Percentiles rank a stretch among this genome's conserved stretches.
Conservation (phyloP, 35 echinoderm and acorn worm genomes). For the Diadema setosum region DNA sequence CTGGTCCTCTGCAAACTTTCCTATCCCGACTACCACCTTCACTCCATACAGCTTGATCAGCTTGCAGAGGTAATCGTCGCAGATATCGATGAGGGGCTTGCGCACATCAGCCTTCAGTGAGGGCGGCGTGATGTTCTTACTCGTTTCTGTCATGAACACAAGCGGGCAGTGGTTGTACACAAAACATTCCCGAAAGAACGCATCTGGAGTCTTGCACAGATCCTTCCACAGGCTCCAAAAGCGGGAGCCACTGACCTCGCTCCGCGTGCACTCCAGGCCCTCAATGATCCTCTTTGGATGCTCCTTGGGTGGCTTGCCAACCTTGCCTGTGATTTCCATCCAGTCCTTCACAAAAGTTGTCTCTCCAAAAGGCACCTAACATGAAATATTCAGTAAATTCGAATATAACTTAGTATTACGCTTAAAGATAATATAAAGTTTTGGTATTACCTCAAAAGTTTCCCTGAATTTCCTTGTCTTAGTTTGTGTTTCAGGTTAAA, state of each 20-base stretch:
- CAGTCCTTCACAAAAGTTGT: slow-evolving; percentile 66
- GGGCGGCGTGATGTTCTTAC: slow-evolving; percentile 92
- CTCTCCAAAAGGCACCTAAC: slow-evolving; percentile 98
- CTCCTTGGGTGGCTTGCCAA: slow-evolving; percentile 82
- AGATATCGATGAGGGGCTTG: slow-evolving; percentile 62
- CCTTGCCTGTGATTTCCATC: slow-evolving; percentile 81
- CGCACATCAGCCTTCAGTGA: slow-evolving; percentile 57
- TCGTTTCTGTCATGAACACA: slow-evolving; percentile 78
- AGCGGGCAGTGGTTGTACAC: slow-evolving; percentile 95
- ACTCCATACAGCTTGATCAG: slow-evolving; percentile 59
- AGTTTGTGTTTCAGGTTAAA: too few species aligned
- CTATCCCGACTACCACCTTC: slow-evolving; percentile 86
- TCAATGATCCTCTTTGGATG: slow-evolving; percentile 85
- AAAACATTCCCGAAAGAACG: slow-evolving; percentile 76
- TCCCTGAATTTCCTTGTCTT: too few species aligned
- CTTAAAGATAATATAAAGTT: too few species aligned
- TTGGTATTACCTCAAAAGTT: too few species aligned
- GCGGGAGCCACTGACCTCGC: slow-evolving; percentile 86
- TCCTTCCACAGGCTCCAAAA: slow-evolving; percentile 91
- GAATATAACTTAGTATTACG: too few species aligned
- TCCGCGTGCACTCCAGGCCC: slow-evolving; percentile 72
- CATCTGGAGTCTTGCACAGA: slow-evolving; percentile 74
- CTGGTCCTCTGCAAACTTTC: slow-evolving; percentile 84
- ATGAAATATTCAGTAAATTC: not conserved
- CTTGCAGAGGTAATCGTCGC: slow-evolving; percentile 70